Evolutionary conservation across 2,113 vertebrate species (phyloP).

Genomic region (Odocoileus hemionus): DNA sequence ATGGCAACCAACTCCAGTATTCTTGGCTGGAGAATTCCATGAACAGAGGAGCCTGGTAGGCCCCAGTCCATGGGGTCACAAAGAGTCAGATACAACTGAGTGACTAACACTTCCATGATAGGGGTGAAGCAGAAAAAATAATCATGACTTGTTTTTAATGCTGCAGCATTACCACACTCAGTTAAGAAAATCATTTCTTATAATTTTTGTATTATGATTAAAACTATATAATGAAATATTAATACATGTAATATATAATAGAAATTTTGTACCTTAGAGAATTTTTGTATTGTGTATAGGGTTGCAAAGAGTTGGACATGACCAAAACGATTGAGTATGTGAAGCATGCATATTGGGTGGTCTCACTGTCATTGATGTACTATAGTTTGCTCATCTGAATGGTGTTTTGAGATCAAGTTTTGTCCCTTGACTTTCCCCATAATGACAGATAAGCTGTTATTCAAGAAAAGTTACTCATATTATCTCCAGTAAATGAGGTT

Average conservation of each 20-base stretch:
- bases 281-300: not conserved
- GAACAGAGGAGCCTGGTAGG: not conserved
- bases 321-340: accelerated
- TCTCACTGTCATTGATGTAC: not conserved
- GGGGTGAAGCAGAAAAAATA: not conserved
- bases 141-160: not conserved
- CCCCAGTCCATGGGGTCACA: not conserved
- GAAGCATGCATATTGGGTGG: not conserved
- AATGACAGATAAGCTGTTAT: not conserved
- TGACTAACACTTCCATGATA: not conserved
- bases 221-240: not conserved
- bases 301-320: not conserved
- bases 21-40: not conserved
- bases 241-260: not conserved
- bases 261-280: not conserved
- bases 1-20: not conserved
- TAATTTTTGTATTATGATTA: not conserved
- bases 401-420: not conserved
- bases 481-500: not conserved
- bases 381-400: not conserved
- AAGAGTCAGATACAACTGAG: not conserved
- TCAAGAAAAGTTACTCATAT: not conserved
- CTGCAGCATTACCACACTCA: not conserved
- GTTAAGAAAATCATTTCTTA: not conserved
- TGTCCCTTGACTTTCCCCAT: not conserved